Conservation (phyloP, 2,888 invertebrate species). For the Cybosia mesomella region DNA sequence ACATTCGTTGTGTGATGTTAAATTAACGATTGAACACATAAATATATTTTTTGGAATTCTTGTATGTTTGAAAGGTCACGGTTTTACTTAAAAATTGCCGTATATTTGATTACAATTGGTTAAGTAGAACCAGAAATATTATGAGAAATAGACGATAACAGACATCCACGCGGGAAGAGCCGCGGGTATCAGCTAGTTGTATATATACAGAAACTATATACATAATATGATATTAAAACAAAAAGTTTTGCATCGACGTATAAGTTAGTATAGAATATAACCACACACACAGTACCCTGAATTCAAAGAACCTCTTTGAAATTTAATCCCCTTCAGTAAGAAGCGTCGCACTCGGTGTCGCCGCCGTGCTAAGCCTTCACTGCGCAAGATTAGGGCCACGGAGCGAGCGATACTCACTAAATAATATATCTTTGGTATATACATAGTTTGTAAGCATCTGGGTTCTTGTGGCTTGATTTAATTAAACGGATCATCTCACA, state of each 20-base stretch:
- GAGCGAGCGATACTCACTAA: conserved; percentile 52
- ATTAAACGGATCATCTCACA: neutral
- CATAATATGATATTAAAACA: conserved; percentile 12
- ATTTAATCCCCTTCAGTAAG: conserved; percentile 70
- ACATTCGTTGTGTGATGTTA: too few relatives aligned
- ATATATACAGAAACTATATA: neutral
- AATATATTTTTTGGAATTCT: too few relatives aligned
- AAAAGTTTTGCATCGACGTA: conserved; percentile 22
- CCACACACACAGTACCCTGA: conserved; percentile 34
- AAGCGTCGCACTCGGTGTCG: conserved; percentile 55
- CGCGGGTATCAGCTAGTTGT: too few relatives aligned
- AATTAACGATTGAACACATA: too few relatives aligned
- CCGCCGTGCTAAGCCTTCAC: conserved; percentile 62
- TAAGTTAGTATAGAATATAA: conserved; percentile 31
- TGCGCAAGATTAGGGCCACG: conserved; percentile 61
- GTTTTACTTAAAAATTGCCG: too few relatives aligned
- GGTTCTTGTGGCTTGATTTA: neutral
- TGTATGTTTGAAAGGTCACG: too few relatives aligned
- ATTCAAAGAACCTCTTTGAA: conserved; percentile 67
- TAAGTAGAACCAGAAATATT: too few relatives aligned
- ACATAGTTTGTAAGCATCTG: neutral
- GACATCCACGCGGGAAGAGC: too few relatives aligned
- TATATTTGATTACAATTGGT: too few relatives aligned
- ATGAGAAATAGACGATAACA: too few relatives aligned
- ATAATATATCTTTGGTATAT: conserved; percentile 32